phyloP scores from a whole-genome alignment of 2,888 invertebrate species.

The Megamerina dolium region DNA sequence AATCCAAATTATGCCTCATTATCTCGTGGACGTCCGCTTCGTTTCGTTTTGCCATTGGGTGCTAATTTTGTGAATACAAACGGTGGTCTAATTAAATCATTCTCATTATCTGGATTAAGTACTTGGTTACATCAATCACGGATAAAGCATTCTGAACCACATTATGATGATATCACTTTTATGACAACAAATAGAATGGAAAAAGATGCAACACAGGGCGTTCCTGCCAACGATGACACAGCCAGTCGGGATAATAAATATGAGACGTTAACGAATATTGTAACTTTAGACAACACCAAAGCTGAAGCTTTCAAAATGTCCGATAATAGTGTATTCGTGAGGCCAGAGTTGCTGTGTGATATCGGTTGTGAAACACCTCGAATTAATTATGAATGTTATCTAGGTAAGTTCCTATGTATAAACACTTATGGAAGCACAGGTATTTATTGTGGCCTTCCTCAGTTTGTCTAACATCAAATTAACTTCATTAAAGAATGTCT shows the following conservation, averaged over 20 bases:
- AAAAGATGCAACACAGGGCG: not conserved
- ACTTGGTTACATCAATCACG: conserved; percentile 29
- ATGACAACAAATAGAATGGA: conserved; percentile 30
- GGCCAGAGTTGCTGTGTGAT: conserved; percentile 61
- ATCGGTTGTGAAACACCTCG: conserved; percentile 84
- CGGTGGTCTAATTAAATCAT: conserved; percentile 33
- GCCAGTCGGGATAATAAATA: conserved; percentile 19
- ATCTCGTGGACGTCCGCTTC: conserved; percentile 71
- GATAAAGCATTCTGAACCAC: conserved; percentile 40
- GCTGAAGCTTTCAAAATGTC: conserved; percentile 52
- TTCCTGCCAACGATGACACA: conserved; percentile 1
- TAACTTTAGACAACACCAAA: conserved; percentile 47
- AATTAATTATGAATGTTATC: conserved; percentile 64
- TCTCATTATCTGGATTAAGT: conserved; percentile 37
- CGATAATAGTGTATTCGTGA: conserved; percentile 53
- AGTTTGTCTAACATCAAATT: no score
- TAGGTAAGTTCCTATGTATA: no score
- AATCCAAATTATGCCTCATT: conserved; percentile 75
- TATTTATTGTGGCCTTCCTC: no score
- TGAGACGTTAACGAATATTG: conserved; percentile 45
- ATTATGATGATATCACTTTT: conserved; percentile 38
- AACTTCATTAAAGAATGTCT: no score
- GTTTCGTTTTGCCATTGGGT: conserved; percentile 63
- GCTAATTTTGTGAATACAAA: conserved; percentile 33
- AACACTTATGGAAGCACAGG: no score